These are phyloP conservation scores for Unio pictorum DNA, from an alignment of 2,888 invertebrate genomes.

Conservation along the genomic window DNA sequence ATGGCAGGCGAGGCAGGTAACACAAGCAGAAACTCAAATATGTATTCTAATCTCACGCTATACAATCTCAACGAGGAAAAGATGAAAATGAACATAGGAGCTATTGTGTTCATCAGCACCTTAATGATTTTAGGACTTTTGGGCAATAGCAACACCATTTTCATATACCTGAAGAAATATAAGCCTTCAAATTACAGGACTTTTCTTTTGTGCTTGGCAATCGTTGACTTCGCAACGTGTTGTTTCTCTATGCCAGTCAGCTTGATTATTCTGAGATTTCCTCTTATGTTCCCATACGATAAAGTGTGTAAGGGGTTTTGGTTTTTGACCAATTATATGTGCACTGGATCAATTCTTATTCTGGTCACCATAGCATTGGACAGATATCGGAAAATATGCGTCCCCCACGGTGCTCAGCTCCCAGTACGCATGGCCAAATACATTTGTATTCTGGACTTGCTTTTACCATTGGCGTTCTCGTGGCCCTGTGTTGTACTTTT, in stretches of 20 bases:
- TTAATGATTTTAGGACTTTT: constrained; percentile 29
- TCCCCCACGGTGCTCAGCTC: constrained; percentile 26
- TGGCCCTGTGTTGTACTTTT: too few relatives aligned
- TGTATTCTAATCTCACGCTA: too few relatives aligned
- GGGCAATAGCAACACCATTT: constrained; percentile 35
- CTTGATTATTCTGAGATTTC: constrained; percentile 31
- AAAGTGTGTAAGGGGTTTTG: constrained; percentile 27
- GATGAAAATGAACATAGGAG: too few relatives aligned
- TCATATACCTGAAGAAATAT: constrained; percentile 31
- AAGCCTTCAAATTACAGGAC: constrained; percentile 32
- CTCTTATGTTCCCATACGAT: constrained; percentile 22
- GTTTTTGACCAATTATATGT: constrained; percentile 21
- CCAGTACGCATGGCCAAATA: too few relatives aligned
- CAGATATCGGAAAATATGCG: constrained; percentile 42
- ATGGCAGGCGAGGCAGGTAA: too few relatives aligned
- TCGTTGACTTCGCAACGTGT: constrained; percentile 33
- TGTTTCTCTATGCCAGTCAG: constrained; percentile 34
- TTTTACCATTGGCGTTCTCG: too few relatives aligned
- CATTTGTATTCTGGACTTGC: too few relatives aligned
- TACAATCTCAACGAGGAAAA: too few relatives aligned
- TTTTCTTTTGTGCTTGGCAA: constrained; percentile 35
- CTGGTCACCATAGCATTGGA: constrained; percentile 39
- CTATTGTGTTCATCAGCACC: constrained; percentile 24
- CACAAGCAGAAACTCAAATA: too few relatives aligned
- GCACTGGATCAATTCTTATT: constrained; percentile 25